Percentiles rank a stretch among this genome's conserved stretches.
phyloP scores from a whole-genome alignment of 2,888 invertebrate genomes.

The Coenonympha arcania region DNA sequence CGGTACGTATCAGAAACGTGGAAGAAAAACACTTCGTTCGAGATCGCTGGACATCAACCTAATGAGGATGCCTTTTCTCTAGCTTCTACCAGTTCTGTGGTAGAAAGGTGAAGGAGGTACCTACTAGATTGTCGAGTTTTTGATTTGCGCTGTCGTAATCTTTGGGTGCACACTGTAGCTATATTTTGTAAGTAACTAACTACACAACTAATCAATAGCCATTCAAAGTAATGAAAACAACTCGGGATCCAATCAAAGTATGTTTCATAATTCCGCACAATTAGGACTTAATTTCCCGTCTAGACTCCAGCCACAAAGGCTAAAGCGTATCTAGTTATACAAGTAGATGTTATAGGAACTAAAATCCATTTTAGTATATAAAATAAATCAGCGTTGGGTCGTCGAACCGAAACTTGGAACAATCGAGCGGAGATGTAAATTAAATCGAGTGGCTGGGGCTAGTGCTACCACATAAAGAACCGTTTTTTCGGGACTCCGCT shows the following conservation, averaged over 20 bases:
- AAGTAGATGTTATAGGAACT: too few species aligned
- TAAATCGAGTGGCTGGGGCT: constrained; percentile 54
- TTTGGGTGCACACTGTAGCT: too few species aligned
- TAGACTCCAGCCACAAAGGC: constrained; percentile 34
- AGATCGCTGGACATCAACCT: too few species aligned
- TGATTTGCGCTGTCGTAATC: too few species aligned
- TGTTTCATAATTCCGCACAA: constrained; percentile 5
- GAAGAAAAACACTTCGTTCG: too few species aligned
- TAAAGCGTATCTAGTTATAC: constrained; percentile 37
- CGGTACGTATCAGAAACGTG: too few species aligned
- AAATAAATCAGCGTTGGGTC: constrained; percentile 66
- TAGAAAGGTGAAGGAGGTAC: too few species aligned
- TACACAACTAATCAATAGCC: background rate
- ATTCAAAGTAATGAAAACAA: background rate
- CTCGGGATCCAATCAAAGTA: constrained; percentile 7
- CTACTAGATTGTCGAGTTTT: too few species aligned
- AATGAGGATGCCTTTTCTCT: too few species aligned
- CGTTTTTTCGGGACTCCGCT: constrained; percentile 1
- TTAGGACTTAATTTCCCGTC: constrained; percentile 21
- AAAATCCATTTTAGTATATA: constrained; percentile 53
- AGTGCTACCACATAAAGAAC: constrained; percentile 12
- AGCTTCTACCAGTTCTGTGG: too few species aligned
- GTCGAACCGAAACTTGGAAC: constrained; percentile 61
- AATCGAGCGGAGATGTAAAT: constrained; percentile 68
- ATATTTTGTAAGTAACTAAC: too few species aligned